These are phyloP conservation scores for Syrrhaptes paradoxus DNA, from an alignment of 2,113 vertebrate genomes.

Conservation along the genomic window DNA sequence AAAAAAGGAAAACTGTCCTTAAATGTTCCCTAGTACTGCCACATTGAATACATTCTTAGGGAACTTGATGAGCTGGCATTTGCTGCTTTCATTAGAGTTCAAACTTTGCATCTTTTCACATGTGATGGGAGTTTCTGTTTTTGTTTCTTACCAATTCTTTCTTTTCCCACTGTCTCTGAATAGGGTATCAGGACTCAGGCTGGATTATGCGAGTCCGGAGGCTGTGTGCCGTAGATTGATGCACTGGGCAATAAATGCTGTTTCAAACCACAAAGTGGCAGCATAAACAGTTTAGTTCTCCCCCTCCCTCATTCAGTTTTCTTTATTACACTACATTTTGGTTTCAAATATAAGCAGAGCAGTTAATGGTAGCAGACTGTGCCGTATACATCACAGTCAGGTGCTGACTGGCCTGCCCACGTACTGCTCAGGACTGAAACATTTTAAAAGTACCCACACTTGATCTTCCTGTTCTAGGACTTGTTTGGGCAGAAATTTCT, in stretches of 20 bases:
- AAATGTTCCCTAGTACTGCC: background rate
- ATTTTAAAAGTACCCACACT: background rate
- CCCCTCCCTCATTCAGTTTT: background rate
- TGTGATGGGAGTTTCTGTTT: background rate
- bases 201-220: background rate
- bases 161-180: background rate
- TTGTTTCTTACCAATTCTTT: background rate
- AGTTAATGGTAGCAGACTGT: background rate
- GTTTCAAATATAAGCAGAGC: background rate
- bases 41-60: background rate
- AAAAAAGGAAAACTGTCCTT: background rate
- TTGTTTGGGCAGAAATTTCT: constrained; percentile 16
- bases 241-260: background rate
- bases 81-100: background rate
- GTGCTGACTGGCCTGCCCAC: background rate
- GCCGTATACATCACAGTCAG: background rate
- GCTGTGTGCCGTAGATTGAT: background rate
- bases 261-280: constrained; percentile 24
- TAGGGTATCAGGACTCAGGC: background rate
- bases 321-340: background rate
- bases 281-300: constrained; percentile 1
- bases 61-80: background rate
- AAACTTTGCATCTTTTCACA: background rate
- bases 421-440: background rate
- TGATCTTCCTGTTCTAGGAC: constrained; percentile 17